These are phyloP conservation scores for Crotophaga sulcirostris DNA, from an alignment of 2,113 vertebrate genomes.

Conservation along the genomic window DNA sequence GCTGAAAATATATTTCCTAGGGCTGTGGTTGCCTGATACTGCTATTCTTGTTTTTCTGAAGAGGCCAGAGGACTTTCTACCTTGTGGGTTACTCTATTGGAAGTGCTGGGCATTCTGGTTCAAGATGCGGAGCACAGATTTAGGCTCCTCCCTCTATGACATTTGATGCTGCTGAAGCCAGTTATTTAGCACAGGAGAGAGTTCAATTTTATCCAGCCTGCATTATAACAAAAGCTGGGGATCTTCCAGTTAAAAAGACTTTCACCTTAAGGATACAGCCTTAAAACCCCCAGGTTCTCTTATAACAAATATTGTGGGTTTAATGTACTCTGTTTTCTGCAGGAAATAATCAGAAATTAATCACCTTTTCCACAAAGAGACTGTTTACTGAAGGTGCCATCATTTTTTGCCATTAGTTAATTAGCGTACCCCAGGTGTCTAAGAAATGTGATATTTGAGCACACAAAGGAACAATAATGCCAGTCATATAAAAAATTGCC, in stretches of 20 bases:
- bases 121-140: not conserved
- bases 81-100: not conserved
- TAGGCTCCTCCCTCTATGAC: not conserved
- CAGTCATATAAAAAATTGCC: not conserved
- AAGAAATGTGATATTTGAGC: not conserved
- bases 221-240: not conserved
- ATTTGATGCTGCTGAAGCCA: not conserved
- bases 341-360: not conserved
- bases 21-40: not conserved
- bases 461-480: not conserved
- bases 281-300: not conserved
- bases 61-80: not conserved
- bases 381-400: not conserved
- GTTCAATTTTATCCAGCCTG: not conserved
- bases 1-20: not conserved
- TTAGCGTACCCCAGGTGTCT: not conserved
- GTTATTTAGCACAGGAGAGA: not conserved
- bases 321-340: not conserved
- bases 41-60: not conserved
- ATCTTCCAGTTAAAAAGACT: not conserved
- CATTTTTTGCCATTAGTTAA: not conserved
- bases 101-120: not conserved
- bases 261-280: not conserved
- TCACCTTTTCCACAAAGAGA: not conserved
- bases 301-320: not conserved